These are phyloP conservation scores for Enteromius anoplus DNA, from an alignment of 2,797 vertebrate species.

Conservation along the genomic window DNA sequence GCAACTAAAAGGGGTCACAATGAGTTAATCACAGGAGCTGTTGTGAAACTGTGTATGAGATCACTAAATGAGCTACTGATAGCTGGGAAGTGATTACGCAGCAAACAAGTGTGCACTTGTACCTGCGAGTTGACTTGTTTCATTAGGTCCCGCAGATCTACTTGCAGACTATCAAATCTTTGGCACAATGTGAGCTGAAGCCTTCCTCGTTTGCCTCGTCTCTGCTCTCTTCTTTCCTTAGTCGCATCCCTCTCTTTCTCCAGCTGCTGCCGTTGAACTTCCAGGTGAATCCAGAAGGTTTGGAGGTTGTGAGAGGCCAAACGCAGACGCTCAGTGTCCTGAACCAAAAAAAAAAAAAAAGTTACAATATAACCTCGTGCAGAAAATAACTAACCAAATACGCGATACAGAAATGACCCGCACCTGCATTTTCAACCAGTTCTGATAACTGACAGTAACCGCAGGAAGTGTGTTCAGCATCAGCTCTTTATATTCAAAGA, in stretches of 20 bases:
- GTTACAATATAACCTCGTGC: background rate
- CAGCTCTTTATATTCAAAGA: conserved; percentile 68
- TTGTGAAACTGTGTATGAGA: conserved; percentile 6
- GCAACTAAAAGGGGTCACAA: background rate
- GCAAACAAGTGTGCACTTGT: background rate
- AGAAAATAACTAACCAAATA: background rate
- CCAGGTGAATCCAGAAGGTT: conserved; percentile 72
- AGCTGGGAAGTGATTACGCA: background rate
- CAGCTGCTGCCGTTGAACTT: conserved; percentile 71
- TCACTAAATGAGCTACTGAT: background rate
- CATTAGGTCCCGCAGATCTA: conserved; percentile 78
- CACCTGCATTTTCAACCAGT: conserved; percentile 75
- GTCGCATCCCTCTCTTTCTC: conserved; percentile 51
- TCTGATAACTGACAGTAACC: conserved; percentile 70
- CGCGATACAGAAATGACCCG: conserved; percentile 43
- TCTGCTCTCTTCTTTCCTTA: background rate
- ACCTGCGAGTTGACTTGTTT: conserved; percentile 72
- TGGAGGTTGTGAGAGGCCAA: conserved; percentile 68
- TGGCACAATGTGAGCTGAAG: conserved; percentile 53
- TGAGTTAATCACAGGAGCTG: conserved; percentile 10
- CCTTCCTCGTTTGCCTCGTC: background rate
- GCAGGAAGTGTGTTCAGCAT: conserved; percentile 69
- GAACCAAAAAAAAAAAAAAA: conserved; percentile 22
- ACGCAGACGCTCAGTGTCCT: conserved; percentile 76
- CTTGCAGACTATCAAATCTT: conserved; percentile 69